Conservation (phyloP, 2,113 vertebrate genomes). For the Psephotus haematonotus region DNA sequence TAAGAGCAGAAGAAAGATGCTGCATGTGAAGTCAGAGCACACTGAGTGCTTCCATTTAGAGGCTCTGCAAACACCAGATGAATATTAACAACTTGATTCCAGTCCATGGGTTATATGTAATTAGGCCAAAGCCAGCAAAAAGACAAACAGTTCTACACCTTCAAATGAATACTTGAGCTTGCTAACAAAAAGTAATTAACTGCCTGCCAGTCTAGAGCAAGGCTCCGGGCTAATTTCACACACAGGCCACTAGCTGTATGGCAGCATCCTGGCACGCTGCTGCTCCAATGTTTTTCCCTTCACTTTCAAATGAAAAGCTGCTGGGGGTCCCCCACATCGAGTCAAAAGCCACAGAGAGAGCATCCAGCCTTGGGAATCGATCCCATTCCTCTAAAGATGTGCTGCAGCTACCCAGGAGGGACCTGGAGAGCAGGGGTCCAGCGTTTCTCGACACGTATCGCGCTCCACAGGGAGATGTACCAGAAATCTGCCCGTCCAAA, state of each 20-base stretch:
- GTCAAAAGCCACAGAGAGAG: not conserved
- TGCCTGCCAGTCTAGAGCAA: not conserved
- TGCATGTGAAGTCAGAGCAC: not conserved
- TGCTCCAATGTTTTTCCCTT: not conserved
- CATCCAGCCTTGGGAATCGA: not conserved
- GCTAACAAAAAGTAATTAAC: slow-evolving; percentile 58
- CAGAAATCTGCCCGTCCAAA: not conserved
- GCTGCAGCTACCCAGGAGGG: not conserved
- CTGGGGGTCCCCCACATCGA: not conserved
- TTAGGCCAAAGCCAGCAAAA: slow-evolving; percentile 58
- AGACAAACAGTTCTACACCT: slow-evolving; percentile 57
- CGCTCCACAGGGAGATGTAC: not conserved
- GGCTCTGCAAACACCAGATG: slow-evolving; percentile 28
- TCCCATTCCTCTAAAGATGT: not conserved
- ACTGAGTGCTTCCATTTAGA: not conserved
- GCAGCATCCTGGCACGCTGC: not conserved
- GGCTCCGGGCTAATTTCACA: not conserved
- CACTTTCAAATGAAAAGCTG: not conserved
- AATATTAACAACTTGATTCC: slow-evolving; percentile 44
- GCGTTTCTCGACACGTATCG: not conserved
- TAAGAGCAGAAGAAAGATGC: not conserved
- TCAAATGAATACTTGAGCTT: slow-evolving; percentile 29
- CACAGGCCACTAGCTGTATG: not conserved
- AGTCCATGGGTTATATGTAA: slow-evolving; percentile 56
- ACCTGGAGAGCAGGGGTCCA: not conserved